Conservation (phyloP, 2,113 vertebrate genomes). For the Condylura cristata region DNA sequence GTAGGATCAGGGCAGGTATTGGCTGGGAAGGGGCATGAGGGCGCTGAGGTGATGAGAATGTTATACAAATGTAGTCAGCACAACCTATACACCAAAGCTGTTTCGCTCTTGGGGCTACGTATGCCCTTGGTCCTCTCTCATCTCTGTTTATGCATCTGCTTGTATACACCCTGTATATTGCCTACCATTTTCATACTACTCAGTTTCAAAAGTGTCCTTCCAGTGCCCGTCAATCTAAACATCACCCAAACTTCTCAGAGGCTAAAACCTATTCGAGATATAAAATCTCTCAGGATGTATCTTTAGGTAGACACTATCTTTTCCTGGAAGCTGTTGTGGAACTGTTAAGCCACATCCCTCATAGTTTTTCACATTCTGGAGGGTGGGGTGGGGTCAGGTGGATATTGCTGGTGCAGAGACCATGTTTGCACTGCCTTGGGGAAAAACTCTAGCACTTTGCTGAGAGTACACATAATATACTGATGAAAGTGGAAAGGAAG, state of each 20-base stretch:
- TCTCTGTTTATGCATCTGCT: neutral
- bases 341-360: neutral
- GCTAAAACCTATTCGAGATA: neutral
- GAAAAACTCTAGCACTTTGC: neutral
- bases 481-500: neutral
- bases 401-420: neutral
- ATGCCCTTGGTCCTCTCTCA: neutral
- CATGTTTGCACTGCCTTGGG: neutral
- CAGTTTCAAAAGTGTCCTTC: constrained; percentile 1
- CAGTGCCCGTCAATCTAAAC: neutral
- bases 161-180: neutral
- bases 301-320: constrained; percentile 1
- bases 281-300: neutral
- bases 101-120: neutral
- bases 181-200: neutral
- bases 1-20: neutral
- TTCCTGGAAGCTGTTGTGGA: neutral
- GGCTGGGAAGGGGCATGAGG: neutral
- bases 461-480: neutral
- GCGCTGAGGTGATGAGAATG: neutral
- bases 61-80: neutral
- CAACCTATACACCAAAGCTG: neutral
- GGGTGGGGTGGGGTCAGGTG: too few relatives aligned
- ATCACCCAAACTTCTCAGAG: constrained; percentile 16
- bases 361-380: neutral